Base-by-base conservation (phyloP, 2,113 vertebrate genomes). In the Brachyhypopomus occidentalis region DNA sequence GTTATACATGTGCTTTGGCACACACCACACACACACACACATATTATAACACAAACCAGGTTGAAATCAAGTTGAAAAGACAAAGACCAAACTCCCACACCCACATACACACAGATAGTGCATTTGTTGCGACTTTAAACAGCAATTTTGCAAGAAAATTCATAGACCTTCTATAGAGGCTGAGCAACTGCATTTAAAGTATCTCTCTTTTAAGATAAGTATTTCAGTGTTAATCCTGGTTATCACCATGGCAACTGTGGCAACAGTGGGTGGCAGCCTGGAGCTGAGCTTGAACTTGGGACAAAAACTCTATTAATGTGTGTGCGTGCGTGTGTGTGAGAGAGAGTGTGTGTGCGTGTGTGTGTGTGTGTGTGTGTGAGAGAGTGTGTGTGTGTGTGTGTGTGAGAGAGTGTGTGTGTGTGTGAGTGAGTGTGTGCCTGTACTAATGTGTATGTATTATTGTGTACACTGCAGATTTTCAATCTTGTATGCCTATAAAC, bases 171-270 rank as follows among this genome's bases (percentile, higher is more conserved):
- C 23, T 25, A 60, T n/a, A 63, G 60, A 63, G n/a, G 23, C n/a
- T 63, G 25, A 62, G 5, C 30, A 8, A n/a, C 74, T 23, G 41
- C 73, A 72, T 64, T 48, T 56, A 41, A 22, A 19, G 34, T 36
- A n/a, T 36, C 78, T 45, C 69, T 41, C 20, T 72, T 52, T 41
- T 23, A 11, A 55, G 66, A 23, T 56, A 19, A 63, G 30, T 71
- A 86, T 82, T 84, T 52, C 69, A 30, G 78, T 38, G 73, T 73
- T 73, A 67, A 72, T 74, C 63, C 66, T 58, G 62, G 64, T 58
- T 72, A 72, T 88, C 82, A 79, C 87, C 82, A 86, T 85, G 72
- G 87, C 41, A 81, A 86, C 85, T 38, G 25, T n/a, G n/a, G n/a
- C n/a, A n/a, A 25, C 67, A 60, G 79, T 82, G 62, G 41, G 76